Percentiles rank a stretch among this genome's conserved stretches.
Conservation (phyloP, 2,888 invertebrate genomes). For the Nephrotoma flavescens region DNA sequence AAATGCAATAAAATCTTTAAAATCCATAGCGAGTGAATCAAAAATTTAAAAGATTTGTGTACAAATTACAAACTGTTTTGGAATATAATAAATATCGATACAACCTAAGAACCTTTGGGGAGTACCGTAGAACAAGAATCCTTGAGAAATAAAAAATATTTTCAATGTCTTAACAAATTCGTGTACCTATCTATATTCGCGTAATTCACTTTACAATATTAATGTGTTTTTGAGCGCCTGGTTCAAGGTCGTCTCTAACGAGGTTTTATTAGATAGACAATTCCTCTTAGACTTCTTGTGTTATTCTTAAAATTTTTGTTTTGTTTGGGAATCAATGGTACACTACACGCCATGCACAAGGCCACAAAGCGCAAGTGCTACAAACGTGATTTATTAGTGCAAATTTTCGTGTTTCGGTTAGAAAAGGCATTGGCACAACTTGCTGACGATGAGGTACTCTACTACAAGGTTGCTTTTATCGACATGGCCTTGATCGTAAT, state of each 20-base stretch:
- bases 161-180: background rate
- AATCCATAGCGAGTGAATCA: background rate
- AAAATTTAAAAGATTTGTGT: background rate
- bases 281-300: background rate
- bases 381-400: background rate
- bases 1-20: background rate
- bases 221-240: background rate
- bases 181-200: background rate
- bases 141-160: background rate
- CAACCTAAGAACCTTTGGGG: background rate
- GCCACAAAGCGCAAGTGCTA: background rate
- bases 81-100: background rate
- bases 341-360: background rate
- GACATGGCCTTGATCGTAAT: too few relatives aligned
- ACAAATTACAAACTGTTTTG: background rate
- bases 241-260: background rate
- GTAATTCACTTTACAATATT: background rate
- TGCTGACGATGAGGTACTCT: too few relatives aligned
- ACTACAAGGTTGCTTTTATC: too few relatives aligned
- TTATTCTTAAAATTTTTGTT: background rate
- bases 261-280: background rate
- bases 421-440: too few relatives aligned
- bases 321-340: background rate
- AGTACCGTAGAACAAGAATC: background rate
- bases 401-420: background rate